Evolutionary conservation across 1,140 invertebrate genomes (phyloP), one percentile per base, ranked within the genome.

Genomic region (Tribolium madens): DNA sequence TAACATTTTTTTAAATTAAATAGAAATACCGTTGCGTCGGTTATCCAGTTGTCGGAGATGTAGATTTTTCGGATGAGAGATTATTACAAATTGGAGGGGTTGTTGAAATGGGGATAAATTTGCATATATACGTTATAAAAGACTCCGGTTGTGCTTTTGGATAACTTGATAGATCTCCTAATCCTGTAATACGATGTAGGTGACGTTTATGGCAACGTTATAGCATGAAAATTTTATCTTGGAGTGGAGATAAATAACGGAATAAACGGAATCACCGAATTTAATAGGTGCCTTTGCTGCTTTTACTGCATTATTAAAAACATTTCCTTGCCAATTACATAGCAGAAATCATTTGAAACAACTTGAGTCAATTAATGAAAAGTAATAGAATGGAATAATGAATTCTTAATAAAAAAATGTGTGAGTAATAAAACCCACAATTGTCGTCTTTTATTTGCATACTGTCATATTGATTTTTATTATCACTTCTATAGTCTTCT

Each of bases 131-230:
- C 36, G 36, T 42, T 42, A 42, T 42, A 42, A 42, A n/a, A 50
- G 13, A 1, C 48, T 15, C 15, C 36, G 36, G 9, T 9, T 57
- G 13, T 18, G 52, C 52, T 57, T 57, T 57, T 57, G 18, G 52
- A 57, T 57, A 14, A 26, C 52, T 50, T 57, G 52, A 57, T 57
- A 57, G 52, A 57, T 57, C 13, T 57, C 17, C 52, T 26, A 57
- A 57, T 57, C 52, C 18, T 14, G 52, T 57, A 26, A 26, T 57
- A 26, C 15, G 15, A 57, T 42, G 52, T 57, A 18, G 52, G 52
- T 26, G 52, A 26, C 52, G 52, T 57, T 57, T 57, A 57, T 57
- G 18, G 18, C 52, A 14, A 21, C 15, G 21, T 26, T 26, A 26
- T 26, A 26, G 21, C 2, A 57, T 21, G 14, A 57, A 18, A 21